Conservation (phyloP, 1,140 invertebrate genomes). For the Drosophila quadrilineata region DNA sequence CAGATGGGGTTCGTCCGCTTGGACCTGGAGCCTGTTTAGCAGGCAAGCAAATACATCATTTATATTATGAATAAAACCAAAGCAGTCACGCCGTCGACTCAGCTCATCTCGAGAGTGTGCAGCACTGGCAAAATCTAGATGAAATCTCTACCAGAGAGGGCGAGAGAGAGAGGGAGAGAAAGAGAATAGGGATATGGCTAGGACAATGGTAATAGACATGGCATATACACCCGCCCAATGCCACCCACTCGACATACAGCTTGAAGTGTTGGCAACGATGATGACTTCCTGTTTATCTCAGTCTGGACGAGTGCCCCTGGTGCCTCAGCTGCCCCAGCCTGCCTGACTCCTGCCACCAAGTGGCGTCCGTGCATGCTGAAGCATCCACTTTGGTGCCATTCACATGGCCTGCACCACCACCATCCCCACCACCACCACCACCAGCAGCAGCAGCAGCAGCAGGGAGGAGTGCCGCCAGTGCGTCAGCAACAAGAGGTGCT, state of each 20-base stretch:
- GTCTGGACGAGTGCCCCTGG: slow-evolving; percentile 52
- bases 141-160: not conserved
- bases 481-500: not conserved
- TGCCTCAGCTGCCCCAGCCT: not conserved
- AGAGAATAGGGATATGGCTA: too few species aligned
- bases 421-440: too few species aligned
- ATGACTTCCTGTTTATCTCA: slow-evolving; percentile 75
- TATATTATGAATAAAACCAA: slow-evolving; percentile 69
- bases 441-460: too few species aligned
- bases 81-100: slow-evolving; percentile 26
- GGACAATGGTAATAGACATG: slow-evolving; percentile 40
- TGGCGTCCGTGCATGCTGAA: slow-evolving; percentile 76
- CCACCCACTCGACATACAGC: slow-evolving; percentile 64
- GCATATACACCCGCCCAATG: not conserved
- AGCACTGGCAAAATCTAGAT: not conserved
- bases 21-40: too few species aligned
- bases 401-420: slow-evolving; percentile 51
- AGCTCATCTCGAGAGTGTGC: slow-evolving; percentile 19
- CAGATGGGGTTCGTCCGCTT: too few species aligned
- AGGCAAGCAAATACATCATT: slow-evolving; percentile 66
- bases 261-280: slow-evolving; percentile 66
- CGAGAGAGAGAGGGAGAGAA: not conserved
- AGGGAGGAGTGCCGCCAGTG: too few species aligned
- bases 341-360: slow-evolving; percentile 29
- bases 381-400: slow-evolving; percentile 75